These are phyloP conservation scores for Homarus gammarus DNA, from an alignment of 2,888 invertebrate species.

Conservation along the genomic window DNA sequence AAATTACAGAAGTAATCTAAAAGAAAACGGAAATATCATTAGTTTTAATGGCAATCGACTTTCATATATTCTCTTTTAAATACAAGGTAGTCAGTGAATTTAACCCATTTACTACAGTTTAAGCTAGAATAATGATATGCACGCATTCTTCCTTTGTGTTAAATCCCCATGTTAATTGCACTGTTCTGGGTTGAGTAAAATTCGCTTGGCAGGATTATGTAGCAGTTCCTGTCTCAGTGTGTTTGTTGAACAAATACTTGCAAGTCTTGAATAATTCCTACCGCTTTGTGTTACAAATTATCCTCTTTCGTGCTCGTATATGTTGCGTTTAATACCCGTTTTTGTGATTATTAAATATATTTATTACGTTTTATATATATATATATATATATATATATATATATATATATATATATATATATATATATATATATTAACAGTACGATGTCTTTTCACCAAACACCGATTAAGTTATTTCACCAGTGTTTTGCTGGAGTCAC, in stretches of 20 bases:
- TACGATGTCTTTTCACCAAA: too few relatives aligned
- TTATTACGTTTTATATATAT: too few relatives aligned
- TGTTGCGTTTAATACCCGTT: too few relatives aligned
- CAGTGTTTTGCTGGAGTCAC: too few relatives aligned
- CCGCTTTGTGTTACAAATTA: not conserved
- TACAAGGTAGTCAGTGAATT: not conserved
- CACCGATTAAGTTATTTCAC: too few relatives aligned
- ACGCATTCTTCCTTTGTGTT: not conserved
- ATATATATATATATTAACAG: too few relatives aligned
- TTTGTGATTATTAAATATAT: too few relatives aligned
- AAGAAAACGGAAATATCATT: not conserved
- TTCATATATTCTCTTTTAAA: constrained; percentile 3
- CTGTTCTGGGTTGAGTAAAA: not conserved
- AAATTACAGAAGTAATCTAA: not conserved
- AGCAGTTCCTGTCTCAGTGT: not conserved
- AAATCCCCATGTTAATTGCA: not conserved
- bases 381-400: too few relatives aligned
- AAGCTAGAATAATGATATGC: not conserved
- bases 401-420: too few relatives aligned
- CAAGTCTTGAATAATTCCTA: not conserved
- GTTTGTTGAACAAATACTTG: not conserved
- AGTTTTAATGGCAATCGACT: too few relatives aligned
- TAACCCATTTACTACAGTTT: not conserved
- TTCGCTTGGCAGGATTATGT: not conserved
- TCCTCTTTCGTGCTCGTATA: too few relatives aligned